Conservation (phyloP, 2,797 vertebrate genomes). For the Pogonophryne albipinna region DNA sequence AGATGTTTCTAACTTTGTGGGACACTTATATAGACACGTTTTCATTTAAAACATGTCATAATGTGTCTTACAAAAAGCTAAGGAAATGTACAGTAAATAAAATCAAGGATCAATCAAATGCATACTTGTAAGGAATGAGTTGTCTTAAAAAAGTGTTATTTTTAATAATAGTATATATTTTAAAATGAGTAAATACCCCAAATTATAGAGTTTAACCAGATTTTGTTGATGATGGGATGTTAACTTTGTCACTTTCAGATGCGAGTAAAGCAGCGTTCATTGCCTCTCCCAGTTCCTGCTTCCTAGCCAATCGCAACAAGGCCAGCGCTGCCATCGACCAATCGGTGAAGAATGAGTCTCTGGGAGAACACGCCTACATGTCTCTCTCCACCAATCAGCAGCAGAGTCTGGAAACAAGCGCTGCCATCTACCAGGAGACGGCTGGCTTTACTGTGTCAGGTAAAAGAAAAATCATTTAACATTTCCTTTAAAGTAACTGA, state of each 20-base stretch:
- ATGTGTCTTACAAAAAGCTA: too few relatives aligned
- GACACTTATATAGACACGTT: background rate
- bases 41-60: too few relatives aligned
- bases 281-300: constrained; percentile 98
- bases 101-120: too few relatives aligned
- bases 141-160: too few relatives aligned
- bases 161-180: too few relatives aligned
- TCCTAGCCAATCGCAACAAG: constrained; percentile 96
- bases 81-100: too few relatives aligned
- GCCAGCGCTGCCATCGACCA: constrained; percentile 77
- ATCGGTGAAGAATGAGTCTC: constrained; percentile 93
- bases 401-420: constrained; percentile 73
- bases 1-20: background rate
- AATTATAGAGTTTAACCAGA: background rate
- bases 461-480: constrained; percentile 55
- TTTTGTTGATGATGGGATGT: background rate
- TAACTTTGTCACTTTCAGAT: constrained; percentile 81
- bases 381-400: constrained; percentile 86
- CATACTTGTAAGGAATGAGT: background rate
- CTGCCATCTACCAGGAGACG: constrained; percentile 82
- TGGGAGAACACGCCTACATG: constrained; percentile 86
- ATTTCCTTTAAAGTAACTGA: too few relatives aligned
- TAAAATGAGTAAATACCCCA: too few relatives aligned
- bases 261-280: constrained; percentile 96
- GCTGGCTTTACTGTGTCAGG: constrained; percentile 87